Conservation (phyloP, 1,140 invertebrate genomes). For the Lycorma delicatula region DNA sequence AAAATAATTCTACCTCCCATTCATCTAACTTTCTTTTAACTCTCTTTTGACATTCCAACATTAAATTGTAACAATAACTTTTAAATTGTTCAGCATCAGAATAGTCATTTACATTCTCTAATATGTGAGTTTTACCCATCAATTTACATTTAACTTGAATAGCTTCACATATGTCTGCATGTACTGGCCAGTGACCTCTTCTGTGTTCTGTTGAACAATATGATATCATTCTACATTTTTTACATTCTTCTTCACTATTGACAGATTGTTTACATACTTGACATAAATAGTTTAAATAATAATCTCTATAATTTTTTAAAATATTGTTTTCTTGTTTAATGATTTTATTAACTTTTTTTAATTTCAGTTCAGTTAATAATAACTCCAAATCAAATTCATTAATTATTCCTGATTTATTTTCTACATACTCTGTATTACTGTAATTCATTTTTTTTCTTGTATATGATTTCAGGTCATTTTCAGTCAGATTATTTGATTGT, state of each 20-base stretch:
- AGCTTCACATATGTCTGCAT: slow-evolving; percentile 40
- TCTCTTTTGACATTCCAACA: slow-evolving; percentile 47
- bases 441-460: background rate
- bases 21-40: slow-evolving; percentile 47
- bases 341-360: background rate
- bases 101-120: slow-evolving; percentile 43
- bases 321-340: too few species aligned
- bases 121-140: slow-evolving; percentile 31
- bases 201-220: slow-evolving; percentile 45
- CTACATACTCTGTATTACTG: too few species aligned
- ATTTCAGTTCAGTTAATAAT: too few species aligned
- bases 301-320: too few species aligned
- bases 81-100: slow-evolving; percentile 47
- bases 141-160: slow-evolving; percentile 29
- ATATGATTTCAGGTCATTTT: background rate
- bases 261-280: slow-evolving; percentile 36
- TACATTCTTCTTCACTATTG: slow-evolving; percentile 31
- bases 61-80: slow-evolving; percentile 43
- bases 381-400: too few species aligned
- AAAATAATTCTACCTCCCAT: slow-evolving; percentile 56
- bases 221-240: slow-evolving; percentile 42
- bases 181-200: slow-evolving; percentile 36
- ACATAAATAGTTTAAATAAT: slow-evolving; percentile 32
- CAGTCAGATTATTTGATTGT: background rate
- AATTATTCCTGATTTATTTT: too few species aligned